These are phyloP conservation scores for Melieria omissa DNA, from an alignment of 2,888 invertebrate species.

Conservation along the genomic window DNA sequence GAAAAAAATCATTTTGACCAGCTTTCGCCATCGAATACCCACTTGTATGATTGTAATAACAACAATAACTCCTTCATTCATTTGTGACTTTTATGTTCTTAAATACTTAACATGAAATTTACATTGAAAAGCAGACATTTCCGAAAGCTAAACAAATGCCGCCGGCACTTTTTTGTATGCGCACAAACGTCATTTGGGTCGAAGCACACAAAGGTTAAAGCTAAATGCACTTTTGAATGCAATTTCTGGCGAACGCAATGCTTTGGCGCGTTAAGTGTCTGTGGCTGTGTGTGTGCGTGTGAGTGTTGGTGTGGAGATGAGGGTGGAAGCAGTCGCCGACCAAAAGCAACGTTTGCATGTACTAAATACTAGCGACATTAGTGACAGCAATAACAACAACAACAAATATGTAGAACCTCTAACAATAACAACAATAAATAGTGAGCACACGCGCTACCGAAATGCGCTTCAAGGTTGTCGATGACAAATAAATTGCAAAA, in stretches of 20 bases:
- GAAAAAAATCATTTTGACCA: too few relatives aligned
- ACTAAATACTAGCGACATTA: too few relatives aligned
- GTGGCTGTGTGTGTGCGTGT: not conserved
- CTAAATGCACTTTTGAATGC: slow-evolving; percentile 36
- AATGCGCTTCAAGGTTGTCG: slow-evolving; percentile 41
- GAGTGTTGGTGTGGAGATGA: not conserved
- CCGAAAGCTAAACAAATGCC: too few relatives aligned
- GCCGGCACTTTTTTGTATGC: too few relatives aligned
- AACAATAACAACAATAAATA: slow-evolving; percentile 11
- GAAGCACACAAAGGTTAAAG: slow-evolving; percentile 28
- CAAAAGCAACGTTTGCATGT: not conserved
- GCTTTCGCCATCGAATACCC: too few relatives aligned
- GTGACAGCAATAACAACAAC: slow-evolving; percentile 3
- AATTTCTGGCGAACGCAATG: slow-evolving; percentile 12
- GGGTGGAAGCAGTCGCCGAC: not conserved
- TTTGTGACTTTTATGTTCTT: too few relatives aligned
- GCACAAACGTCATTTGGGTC: not conserved
- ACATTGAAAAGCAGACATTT: too few relatives aligned
- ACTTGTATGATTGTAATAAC: too few relatives aligned
- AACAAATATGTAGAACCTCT: slow-evolving; percentile 14
- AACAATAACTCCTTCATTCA: too few relatives aligned
- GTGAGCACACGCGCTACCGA: slow-evolving; percentile 21
- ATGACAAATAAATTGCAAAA: slow-evolving; percentile 39
- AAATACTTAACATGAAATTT: too few relatives aligned
- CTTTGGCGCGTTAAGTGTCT: not conserved